These are phyloP conservation scores for Halisarca cf. caerulea DNA, from an alignment of 37 sponge, comb jelly and placozoan genomes.

Conservation along the genomic window DNA sequence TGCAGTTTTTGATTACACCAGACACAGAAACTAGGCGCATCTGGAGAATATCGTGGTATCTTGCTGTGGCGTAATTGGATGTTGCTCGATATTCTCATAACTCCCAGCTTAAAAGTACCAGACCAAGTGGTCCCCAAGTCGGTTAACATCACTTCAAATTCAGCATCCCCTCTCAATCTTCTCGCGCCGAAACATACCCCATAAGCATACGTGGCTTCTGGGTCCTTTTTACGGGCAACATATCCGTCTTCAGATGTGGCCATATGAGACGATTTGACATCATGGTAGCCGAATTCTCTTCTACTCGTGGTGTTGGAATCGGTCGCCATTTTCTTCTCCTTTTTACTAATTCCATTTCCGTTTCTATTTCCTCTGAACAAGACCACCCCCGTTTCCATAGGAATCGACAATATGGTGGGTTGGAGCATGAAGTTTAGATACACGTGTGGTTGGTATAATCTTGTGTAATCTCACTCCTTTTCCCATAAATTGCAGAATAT, in stretches of 20 bases:
- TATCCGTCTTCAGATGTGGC: constrained; percentile 41
- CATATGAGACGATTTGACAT: constrained; percentile 24
- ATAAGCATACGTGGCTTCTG: constrained; percentile 62
- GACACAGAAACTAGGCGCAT: constrained; percentile 65
- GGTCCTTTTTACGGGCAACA: constrained; percentile 63
- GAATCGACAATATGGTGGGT: neutral
- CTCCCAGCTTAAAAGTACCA: constrained; percentile 84
- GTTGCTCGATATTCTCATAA: constrained; percentile 43
- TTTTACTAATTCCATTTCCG: too few species aligned
- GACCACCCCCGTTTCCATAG: neutral
- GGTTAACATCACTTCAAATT: constrained; percentile 74
- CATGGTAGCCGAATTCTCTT: constrained; percentile 22
- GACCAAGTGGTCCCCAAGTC: constrained; percentile 82
- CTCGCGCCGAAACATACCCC: constrained; percentile 68
- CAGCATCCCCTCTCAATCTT: constrained; percentile 62
- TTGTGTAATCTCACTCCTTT: neutral
- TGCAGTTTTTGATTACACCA: constrained; percentile 82
- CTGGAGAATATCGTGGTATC: constrained; percentile 84
- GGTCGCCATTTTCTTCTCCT: too few species aligned
- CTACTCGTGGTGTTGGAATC: too few species aligned
- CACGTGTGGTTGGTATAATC: too few species aligned
- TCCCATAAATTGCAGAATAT: constrained; percentile 39
- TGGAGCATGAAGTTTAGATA: neutral
- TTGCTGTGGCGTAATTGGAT: neutral
- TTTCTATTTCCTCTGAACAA: too few species aligned